Evolutionary conservation across 2,113 vertebrate species (phyloP), one percentile per base, ranked within the genome.

Genomic region (Pipra filicauda): DNA sequence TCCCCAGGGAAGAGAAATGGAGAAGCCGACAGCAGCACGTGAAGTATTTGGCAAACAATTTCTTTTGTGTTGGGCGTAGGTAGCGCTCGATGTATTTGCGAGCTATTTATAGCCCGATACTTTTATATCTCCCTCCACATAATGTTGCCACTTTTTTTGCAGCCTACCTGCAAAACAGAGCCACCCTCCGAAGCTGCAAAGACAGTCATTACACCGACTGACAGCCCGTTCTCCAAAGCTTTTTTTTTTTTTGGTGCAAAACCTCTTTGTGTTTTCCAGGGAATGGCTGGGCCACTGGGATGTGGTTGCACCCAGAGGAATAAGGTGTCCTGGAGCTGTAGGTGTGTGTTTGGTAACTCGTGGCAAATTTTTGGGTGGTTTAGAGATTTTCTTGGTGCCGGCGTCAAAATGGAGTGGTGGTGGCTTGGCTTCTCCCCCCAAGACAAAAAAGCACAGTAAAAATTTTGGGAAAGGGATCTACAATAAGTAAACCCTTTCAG

Each of bases 141-240:
- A 31, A 35, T 67, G 46, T 72, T 93, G 55, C 73, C 54, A 33
- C 41, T 33, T 74, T 55, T 61, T 64, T 74, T 89, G 58, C 55
- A 85, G 88, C 24, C 70, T 88, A 95, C 92, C 93, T 96, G 93
- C 72, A 88, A 83, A 95, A 76, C 93, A 89, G 46, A 91, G 74
- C 21, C 71, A 18, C 27, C 23, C 13, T 18, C 85, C 13, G 19
- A 51, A 85, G 43, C 90, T 83, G 51, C 26, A 71, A 83, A 77
- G 18, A 33, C 55, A 62, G 72, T 19, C 46, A 9, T 33, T 39
- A 30, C 41, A 39, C 33, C 20, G 14, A 46, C 78, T 54, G 66
- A 37, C 57, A 73, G 74, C 19, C n/a, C 33, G 1, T 43, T 30
- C 64, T n/a, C 55, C 11, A 15, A 41, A 43, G 78, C 8, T 37